These are phyloP conservation scores for Lampris megalopsis DNA, from an alignment of 2,113 vertebrate species.

Conservation along the genomic window DNA sequence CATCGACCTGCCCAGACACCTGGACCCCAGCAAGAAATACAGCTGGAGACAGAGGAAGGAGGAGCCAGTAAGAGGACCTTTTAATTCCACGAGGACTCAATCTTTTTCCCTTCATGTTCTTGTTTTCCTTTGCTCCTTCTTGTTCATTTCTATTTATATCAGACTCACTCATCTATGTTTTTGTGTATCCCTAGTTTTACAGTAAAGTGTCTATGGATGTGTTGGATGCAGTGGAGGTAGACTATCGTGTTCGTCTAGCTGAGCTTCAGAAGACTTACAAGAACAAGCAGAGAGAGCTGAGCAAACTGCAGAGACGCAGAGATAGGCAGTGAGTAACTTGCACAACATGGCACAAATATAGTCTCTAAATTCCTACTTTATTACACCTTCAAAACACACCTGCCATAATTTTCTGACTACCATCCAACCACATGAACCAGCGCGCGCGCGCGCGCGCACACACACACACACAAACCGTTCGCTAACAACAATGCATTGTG, in stretches of 20 bases:
- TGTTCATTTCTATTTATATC: neutral
- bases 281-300: constrained; percentile 94
- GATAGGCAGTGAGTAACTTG: constrained; percentile 89
- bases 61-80: constrained; percentile 84
- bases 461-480: constrained; percentile 5
- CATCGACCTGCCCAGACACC: constrained; percentile 89
- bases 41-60: constrained; percentile 99
- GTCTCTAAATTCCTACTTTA: neutral
- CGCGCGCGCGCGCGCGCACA: constrained; percentile 53
- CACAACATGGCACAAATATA: neutral
- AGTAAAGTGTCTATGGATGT: constrained; percentile 91
- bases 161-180: neutral
- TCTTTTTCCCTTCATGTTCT: neutral
- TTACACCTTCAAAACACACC: neutral
- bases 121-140: neutral
- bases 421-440: too few species aligned
- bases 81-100: neutral
- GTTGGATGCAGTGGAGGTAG: constrained; percentile 92
- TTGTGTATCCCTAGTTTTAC: constrained; percentile 82
- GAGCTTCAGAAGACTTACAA: constrained; percentile 95
- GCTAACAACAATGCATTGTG: neutral
- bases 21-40: constrained; percentile 95
- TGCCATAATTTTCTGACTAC: constrained; percentile 17
- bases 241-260: constrained; percentile 91
- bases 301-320: constrained; percentile 90